Evolutionary conservation across 2,113 vertebrate genomes (phyloP), one percentile per base, ranked within the genome.

Genomic region (Sinocyclocheilus grahami): DNA sequence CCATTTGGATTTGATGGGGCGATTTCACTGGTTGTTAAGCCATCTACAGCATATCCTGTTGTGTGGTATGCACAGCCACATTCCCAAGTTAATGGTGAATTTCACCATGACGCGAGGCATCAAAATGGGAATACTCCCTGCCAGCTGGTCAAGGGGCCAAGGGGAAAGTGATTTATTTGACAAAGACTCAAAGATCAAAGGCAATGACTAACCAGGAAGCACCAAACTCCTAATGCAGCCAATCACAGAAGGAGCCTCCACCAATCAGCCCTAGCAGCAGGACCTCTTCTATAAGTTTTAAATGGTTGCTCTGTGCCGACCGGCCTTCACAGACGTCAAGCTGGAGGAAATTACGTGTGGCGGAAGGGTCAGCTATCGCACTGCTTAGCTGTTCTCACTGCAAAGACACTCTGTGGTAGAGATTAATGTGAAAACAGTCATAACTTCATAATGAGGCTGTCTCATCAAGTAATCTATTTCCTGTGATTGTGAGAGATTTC

Each of bases 91-190:
- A 89, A 90, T 89, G 53, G 90, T 53, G 76, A 82, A 78, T 84
- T 82, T 85, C 78, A 84, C 87, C 92, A 88, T 90, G 90, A 90
- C 90, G 87, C 82, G 85, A 86, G 87, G 83, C 16, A 86, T 88
- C 81, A 88, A 89, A 91, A 88, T 91, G 90, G 91, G 88, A 88
- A 89, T 86, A 90, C 88, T 91, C 85, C 88, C 87, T 88, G 86
- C 91, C 92, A 91, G 87, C 86, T 83, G 69, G 93, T 91, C 90
- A 92, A 91, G 87, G 87, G 87, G 87, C 83, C 37, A 82, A 72
- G 51, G 78, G 87, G 81, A 89, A 89, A 92, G 91, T 93, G 90
- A 95, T 94, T 94, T 92, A 93, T 93, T 90, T 92, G 88, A 92
- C 90, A 90, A 86, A 91, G 87, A 82, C 48, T 83, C 42, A 42